Conservation (phyloP, 2,113 vertebrate genomes). For the Sinocyclocheilus anophthalmus region DNA sequence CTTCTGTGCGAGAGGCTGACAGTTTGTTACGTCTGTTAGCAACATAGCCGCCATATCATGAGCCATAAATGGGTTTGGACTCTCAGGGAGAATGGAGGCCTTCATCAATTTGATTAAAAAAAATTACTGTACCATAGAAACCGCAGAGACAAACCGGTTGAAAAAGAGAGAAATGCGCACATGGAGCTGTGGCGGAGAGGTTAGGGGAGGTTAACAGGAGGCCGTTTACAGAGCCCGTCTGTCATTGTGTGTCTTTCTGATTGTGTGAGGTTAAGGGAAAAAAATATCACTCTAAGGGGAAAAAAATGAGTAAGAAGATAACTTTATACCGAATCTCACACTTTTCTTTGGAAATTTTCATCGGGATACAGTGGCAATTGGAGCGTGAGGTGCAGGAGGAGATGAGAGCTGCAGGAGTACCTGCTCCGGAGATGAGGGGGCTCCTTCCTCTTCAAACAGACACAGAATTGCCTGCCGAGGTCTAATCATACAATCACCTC, state of each 20-base stretch:
- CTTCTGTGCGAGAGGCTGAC: conserved; percentile 95
- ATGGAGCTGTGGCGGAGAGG: conserved; percentile 8
- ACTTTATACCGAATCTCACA: conserved; percentile 47
- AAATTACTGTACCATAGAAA: conserved; percentile 97
- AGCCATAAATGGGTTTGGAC: conserved; percentile 99
- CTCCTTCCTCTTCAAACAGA: conserved; percentile 70
- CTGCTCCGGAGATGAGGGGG: conserved; percentile 66
- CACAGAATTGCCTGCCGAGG: conserved; percentile 73
- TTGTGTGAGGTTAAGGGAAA: conserved; percentile 21
- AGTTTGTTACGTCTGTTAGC: conserved; percentile 99
- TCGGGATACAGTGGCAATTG: conserved; percentile 23
- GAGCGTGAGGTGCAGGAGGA: conserved; percentile 39
- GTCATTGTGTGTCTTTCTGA: conserved; percentile 17
- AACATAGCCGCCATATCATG: conserved; percentile 97
- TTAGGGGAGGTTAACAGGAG: conserved; percentile 23
- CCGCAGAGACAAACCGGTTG: conserved; percentile 84
- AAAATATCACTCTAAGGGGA: conserved; percentile 13
- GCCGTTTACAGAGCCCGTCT: conserved; percentile 27
- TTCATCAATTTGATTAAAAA: conserved; percentile 99
- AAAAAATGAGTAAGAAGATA: conserved; percentile 38
- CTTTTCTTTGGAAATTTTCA: conserved; percentile 62
- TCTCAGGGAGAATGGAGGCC: conserved; percentile 86
- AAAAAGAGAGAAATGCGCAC: conserved; percentile 75
- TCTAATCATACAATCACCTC: conserved; percentile 78
- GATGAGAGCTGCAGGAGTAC: conserved; percentile 47